Percentiles rank a stretch among this genome's conserved stretches.
Evolutionary conservation across 2,797 vertebrate genomes (phyloP).

Genomic region (Anisognathus igniventris): DNA sequence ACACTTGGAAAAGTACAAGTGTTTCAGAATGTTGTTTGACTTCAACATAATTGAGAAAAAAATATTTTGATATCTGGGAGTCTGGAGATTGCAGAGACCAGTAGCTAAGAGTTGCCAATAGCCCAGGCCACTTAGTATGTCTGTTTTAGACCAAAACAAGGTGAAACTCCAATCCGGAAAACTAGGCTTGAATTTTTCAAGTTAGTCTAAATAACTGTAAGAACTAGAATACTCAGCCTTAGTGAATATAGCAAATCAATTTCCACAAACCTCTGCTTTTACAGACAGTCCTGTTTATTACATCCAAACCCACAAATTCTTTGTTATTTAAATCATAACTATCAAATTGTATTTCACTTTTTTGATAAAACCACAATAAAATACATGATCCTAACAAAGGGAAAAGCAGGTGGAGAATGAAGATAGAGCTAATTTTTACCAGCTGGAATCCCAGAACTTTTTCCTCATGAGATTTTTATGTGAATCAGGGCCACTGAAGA

Average conservation of each 20-base stretch:
- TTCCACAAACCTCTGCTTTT: background rate
- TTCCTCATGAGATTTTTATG: slow-evolving; percentile 20
- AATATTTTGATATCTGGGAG: background rate
- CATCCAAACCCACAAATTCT: background rate
- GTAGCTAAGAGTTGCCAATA: background rate
- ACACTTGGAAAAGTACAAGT: background rate
- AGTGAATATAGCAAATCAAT: background rate
- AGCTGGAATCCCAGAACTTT: background rate
- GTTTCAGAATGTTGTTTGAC: background rate
- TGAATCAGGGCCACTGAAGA: slow-evolving; percentile 16
- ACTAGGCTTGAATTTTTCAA: background rate
- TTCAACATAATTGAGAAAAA: background rate
- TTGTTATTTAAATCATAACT: background rate
- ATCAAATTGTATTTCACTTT: background rate
- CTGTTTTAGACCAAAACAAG: background rate
- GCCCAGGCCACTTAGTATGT: background rate
- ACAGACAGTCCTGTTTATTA: background rate
- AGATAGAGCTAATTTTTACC: background rate
- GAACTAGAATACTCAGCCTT: background rate
- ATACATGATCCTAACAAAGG: background rate
- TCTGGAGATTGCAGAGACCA: background rate
- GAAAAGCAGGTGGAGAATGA: slow-evolving; percentile 14
- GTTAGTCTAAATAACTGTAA: background rate
- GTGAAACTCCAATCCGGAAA: background rate
- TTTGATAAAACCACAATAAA: slow-evolving; percentile 13